A percentile compares a stretch with the other conserved stretches of the same genome.
Conservation (phyloP, 1,140 invertebrate species). For the Rhagoletis pomonella region DNA sequence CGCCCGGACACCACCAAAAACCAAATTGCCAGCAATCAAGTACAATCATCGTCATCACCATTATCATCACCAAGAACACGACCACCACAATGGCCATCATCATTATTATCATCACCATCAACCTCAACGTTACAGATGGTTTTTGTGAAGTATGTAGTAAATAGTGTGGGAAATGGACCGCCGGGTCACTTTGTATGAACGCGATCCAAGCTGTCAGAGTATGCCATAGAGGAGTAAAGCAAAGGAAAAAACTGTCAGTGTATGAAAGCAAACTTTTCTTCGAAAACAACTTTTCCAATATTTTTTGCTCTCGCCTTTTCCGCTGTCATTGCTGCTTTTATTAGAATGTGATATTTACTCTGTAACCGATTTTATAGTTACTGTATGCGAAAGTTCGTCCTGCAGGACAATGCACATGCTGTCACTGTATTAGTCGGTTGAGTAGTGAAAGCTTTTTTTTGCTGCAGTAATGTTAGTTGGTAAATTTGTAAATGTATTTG, state of each 20-base stretch:
- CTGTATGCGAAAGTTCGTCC: conserved; percentile 12
- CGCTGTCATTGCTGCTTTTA: background rate
- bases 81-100: conserved; percentile 23
- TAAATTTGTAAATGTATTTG: background rate
- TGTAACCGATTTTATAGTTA: background rate
- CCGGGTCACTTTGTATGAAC: conserved; percentile 17
- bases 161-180: background rate
- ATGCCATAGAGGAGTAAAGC: no score
- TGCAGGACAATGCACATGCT: background rate
- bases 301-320: background rate
- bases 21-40: conserved; percentile 37
- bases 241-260: background rate
- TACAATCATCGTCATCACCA: conserved; percentile 22
- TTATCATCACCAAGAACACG: background rate
- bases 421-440: background rate
- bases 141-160: conserved; percentile 4
- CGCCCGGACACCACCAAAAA: conserved; percentile 13
- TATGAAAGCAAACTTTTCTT: conserved; percentile 25
- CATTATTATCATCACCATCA: conserved; percentile 46
- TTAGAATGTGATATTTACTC: conserved; percentile 33
- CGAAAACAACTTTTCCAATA: conserved; percentile 5
- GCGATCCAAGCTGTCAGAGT: background rate
- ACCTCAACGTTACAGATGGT: background rate
- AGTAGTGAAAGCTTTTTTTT: background rate
- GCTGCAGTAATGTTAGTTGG: background rate